Evolutionary conservation across 2,797 vertebrate genomes (phyloP), one percentile per base, ranked within the genome.

Genomic region (Rhinoraja longicauda): DNA sequence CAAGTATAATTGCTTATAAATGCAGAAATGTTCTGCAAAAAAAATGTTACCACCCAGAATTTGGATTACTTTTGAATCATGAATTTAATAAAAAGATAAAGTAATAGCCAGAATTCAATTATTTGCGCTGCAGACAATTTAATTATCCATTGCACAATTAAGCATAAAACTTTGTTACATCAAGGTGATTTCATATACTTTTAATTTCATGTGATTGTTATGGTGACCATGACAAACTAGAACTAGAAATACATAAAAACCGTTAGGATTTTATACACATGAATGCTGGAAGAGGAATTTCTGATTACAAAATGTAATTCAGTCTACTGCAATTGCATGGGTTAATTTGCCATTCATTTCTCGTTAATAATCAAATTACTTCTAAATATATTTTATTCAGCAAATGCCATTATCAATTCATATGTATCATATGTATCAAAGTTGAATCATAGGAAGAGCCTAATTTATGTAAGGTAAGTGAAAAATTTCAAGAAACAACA

Each of bases 1-100:
- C 21, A 91, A 67, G 62, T 39, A 75, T 73, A 92, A 92, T 73
- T 92, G 45, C 90, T 64, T 82, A 86, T 64, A 91, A 91, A 73
- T 91, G 88, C 36, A 92, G 24, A 73, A 53, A 24, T 57, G 70
- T 53, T 72, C 45, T 92, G 36, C 70, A 72, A 45, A 57, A 12
- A 39, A 91, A 91, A 73, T 17, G 4, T 45, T 91, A n/a, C 62
- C 39, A 45, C 32, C 36, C 70, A 75, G 36, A 75, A 73, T 17
- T 75, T 24, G 39, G 29, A 73, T 73, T 73, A 73, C 12, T 26
- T 75, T 90, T 57, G 36, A 67, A 12, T 45, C 70, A 92, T 39
- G 90, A 53, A 53, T 92, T 92, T 21, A 45, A 53, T 72, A 67
- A 88, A 64, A 4, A 67, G 7, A 53, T 53, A 92, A 70, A 75